Evolutionary conservation across 1,140 invertebrate genomes (phyloP).

Genomic region (Planococcus citri): DNA sequence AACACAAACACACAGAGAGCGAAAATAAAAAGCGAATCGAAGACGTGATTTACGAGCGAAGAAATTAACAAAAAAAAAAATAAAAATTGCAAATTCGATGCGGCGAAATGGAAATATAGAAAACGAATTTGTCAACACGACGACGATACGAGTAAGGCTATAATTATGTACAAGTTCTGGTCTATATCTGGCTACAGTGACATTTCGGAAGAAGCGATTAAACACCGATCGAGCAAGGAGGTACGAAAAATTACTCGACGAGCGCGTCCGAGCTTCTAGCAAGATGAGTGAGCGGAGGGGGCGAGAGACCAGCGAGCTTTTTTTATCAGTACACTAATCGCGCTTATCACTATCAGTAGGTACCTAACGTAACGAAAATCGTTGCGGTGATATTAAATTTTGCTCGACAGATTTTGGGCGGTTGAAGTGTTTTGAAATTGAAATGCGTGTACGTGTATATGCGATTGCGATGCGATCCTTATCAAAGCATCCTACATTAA

Average conservation of each 20-base stretch:
- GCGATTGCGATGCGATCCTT: too few species aligned
- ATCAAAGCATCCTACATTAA: neutral
- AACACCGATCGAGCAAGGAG: neutral
- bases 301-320: too few species aligned
- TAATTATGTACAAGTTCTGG: neutral
- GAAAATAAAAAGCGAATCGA: neutral
- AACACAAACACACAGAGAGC: neutral
- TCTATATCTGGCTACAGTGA: constrained; percentile 3
- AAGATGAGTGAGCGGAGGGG: too few species aligned
- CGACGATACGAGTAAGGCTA: neutral
- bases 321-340: too few species aligned
- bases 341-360: too few species aligned
- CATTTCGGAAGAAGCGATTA: constrained; percentile 7
- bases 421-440: too few species aligned
- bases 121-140: neutral
- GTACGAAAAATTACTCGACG: neutral
- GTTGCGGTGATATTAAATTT: too few species aligned
- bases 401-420: too few species aligned
- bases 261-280: neutral
- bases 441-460: neutral
- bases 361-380: too few species aligned
- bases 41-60: too few species aligned
- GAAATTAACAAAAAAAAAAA: too few species aligned
- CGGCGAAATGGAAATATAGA: neutral
- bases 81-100: too few species aligned